Evolutionary conservation across 2,888 invertebrate genomes (phyloP), one percentile per base, ranked within the genome.

Genomic region (Caenorhabditis sp.): DNA sequence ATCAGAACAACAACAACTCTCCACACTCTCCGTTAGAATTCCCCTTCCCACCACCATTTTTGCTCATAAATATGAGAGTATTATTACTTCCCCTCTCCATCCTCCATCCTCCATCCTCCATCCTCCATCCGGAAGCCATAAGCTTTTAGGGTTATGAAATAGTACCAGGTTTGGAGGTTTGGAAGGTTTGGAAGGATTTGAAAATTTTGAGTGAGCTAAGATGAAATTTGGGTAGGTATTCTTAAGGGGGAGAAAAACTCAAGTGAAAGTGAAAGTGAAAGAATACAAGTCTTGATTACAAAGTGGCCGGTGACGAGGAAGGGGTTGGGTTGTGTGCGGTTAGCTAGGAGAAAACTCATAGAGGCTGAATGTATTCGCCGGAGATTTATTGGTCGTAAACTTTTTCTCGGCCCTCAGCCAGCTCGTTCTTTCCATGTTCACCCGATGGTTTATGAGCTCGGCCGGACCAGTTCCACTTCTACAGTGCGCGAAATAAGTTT

Each of bases 341-440:
- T 32, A 1, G 40, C 24, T 1, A 13, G 60, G 20, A 24, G 20
- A 65, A 67, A 74, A 67, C 74, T 74, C 65, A 67, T 74, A 74
- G 58, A 65, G 50, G n/a, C n/a, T 58, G 67, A 74, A 74, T 74
- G 74, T 58, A 74, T 65, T 67, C 32, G 50, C 9, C 51, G 47
- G 58, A 74, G 65, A 67, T 74, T 74, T 74, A 65, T 65, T 55
- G 65, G 51, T 74, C 65, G 74, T 72, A 62, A 71, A 71, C 71
- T 55, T 71, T 58, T 32, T 26, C 28, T n/a, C 56, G 22, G 9
- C 13, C 28, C 56, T n/a, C n/a, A n/a, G n/a, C 15, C 6, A 20
- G 55, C 51, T 61, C 60, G 50, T 50, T 68, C 26, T n/a, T n/a
- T 68, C 40, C 58, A n/a, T 28, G n/a, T 28, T 56, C n/a, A n/a